Evolutionary conservation across 2,113 vertebrate genomes (phyloP), one percentile per base, ranked within the genome.

Genomic region (Melanocharis versteri): DNA sequence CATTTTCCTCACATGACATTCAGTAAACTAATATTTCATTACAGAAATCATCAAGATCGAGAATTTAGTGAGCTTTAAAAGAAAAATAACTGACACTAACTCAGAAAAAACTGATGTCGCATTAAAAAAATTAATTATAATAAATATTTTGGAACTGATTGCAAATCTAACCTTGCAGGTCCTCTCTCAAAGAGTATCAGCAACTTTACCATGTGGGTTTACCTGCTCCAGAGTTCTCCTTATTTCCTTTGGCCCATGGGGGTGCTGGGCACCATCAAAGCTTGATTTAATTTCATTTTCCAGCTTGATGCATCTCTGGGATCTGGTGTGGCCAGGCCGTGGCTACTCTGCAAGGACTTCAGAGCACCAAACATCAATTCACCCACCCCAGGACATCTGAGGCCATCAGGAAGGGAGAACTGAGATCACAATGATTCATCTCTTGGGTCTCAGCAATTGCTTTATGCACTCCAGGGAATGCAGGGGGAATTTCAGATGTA

Each of bases 271-370:
- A 82, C 3, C 40, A 84, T 40, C 23, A 93, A 61, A 90, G 4
- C 16, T n/a, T 15, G 9, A 51, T 80, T 89, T 72, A 8, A 31
- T 45, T 62, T 45, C 30, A 57, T 31, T 35, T 57, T 51, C 31
- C 35, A 75, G 20, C 13, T 19, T 42, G 27, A 31, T 0, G 2
- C 15, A 16, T 14, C 39, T 77, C 68, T 2, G 1, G 50, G 9
- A 35, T 27, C 3, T 42, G 30, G 2, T 62, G 27, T 11, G 28
- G 33, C 10, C 64, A 65, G 13, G 54, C 23, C 3, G 2, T 18
- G 45, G 33, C 27, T 54, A 27, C 27, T 10, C 24, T 39, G 21
- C 33, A 33, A 54, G 31, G 10, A 53, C 21, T 81, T 73, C 35
- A 78, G 56, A 78, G 47, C 12, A 14, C 7, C 23, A 72, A 92